Base-by-base conservation (phyloP, 2,113 vertebrate genomes). In the Catharus fuscescens region DNA sequence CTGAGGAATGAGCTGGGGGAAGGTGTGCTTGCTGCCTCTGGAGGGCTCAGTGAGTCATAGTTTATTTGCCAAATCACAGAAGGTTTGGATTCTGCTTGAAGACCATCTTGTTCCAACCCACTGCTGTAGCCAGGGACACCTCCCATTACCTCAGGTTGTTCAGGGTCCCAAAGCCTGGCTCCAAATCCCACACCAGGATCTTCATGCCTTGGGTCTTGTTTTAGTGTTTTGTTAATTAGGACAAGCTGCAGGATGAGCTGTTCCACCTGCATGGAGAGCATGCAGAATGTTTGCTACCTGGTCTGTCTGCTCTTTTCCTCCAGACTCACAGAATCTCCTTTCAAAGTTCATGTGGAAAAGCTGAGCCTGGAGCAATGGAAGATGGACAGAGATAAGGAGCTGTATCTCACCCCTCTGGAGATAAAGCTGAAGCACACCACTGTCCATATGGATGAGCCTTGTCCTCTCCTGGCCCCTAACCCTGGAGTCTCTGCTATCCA, bases 281-380 rank as follows among this genome's bases (percentile, higher is more conserved):
- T 36, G 82, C 29, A 19, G 17, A 62, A 38, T 2, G 1, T 20
- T 34, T 65, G 5, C 67, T 17, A 38, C 47, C n/a, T 78, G 26
- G 2, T 54, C 40, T 69, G 0, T 82, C 29, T 84, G 82, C 48
- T 93, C 36, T 32, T 85, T 11, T 62, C 69, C 57, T 48, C 14
- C 80, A 99, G 99, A 7, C 96, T 99, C n/a, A 95, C 96, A 3
- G 98, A 99, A 25, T 98, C 98, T 36, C 97, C 98, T 42, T 99
- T 99, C 94, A 99, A 99, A 96, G 99, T 99, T 50, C 97, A 98
- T 2, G 8, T 99, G 89, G 99, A 99, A 98, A 99, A 98, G 92
- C 89, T 99, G 74, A 98, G 97, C 79, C 91, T 98, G 88, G 97
- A 98, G 42, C 95, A 98, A 10, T 93, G 87, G 90, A 92, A 95